A percentile compares a stretch with the other conserved stretches of the same genome.
phyloP scores from a whole-genome alignment of 1,140 invertebrate genomes.

The Contarinia nasturtii region DNA sequence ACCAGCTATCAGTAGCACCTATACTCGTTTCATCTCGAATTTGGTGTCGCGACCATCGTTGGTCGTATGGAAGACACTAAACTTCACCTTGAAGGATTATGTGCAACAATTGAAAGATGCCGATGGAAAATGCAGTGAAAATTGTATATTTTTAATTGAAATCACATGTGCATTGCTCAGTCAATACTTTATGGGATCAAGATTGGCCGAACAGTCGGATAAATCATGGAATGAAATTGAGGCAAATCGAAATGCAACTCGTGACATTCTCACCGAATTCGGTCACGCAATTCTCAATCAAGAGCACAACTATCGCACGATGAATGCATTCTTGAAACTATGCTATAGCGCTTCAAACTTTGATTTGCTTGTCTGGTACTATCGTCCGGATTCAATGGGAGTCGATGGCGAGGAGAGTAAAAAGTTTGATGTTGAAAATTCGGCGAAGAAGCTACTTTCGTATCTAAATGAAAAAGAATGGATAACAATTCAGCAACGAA shows the following conservation, averaged over 20 bases:
- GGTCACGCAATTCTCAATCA: slow-evolving; percentile 10
- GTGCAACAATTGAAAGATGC: slow-evolving; percentile 3
- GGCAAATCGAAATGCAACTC: slow-evolving; percentile 1
- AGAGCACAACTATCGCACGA: slow-evolving; percentile 15
- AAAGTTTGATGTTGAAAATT: not conserved
- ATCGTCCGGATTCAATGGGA: slow-evolving; percentile 12
- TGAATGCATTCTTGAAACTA: slow-evolving; percentile 17
- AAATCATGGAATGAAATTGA: slow-evolving; percentile 5
- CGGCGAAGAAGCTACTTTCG: slow-evolving; percentile 6
- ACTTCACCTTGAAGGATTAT: slow-evolving; percentile 12
- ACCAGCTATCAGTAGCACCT: slow-evolving; percentile 11
- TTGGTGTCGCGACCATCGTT: slow-evolving; percentile 18
- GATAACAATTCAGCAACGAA: slow-evolving; percentile 14
- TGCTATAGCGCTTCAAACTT: slow-evolving; percentile 10
- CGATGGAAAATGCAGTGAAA: slow-evolving; percentile 6
- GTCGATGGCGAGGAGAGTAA: not conserved
- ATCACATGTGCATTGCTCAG: slow-evolving; percentile 13
- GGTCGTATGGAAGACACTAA: slow-evolving; percentile 18
- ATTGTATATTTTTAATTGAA: slow-evolving; percentile 9
- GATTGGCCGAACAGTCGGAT: slow-evolving; percentile 13
- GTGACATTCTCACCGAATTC: slow-evolving; percentile 10
- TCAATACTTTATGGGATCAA: slow-evolving; percentile 15
- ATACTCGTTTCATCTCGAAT: slow-evolving; percentile 12
- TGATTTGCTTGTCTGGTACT: slow-evolving; percentile 12
- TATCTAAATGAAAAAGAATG: slow-evolving; percentile 14